Evolutionary conservation across 2,888 invertebrate genomes (phyloP).

Genomic region (Autographa pulchrina): DNA sequence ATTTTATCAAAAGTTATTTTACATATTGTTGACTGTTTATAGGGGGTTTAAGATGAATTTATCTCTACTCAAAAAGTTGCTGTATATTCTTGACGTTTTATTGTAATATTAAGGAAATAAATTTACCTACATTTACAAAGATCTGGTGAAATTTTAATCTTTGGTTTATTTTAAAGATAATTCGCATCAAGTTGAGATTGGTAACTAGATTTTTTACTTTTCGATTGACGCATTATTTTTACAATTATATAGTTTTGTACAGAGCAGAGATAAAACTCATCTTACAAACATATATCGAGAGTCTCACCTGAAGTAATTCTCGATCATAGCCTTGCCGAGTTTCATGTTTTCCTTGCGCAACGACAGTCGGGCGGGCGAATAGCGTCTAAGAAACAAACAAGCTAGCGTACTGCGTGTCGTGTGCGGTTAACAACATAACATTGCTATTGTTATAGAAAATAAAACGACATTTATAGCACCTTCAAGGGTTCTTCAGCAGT

Average conservation of each 20-base stretch:
- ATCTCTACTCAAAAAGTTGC: background rate
- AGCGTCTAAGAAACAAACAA: constrained; percentile 92
- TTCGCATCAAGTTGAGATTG: no score
- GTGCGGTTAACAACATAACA: constrained; percentile 63
- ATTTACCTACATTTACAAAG: no score
- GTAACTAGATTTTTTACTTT: no score
- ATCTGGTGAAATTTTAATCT: no score
- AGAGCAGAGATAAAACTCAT: constrained; percentile 4
- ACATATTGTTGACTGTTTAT: background rate
- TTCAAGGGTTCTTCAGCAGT: constrained; percentile 42
- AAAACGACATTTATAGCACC: constrained; percentile 25
- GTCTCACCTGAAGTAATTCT: constrained; percentile 94
- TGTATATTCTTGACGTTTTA: background rate
- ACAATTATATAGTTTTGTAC: background rate
- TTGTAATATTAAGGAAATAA: no score
- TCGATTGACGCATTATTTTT: no score
- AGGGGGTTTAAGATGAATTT: constrained; percentile 10
- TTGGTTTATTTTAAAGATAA: no score
- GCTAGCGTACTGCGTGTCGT: constrained; percentile 77
- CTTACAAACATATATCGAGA: constrained; percentile 26
- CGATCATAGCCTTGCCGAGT: constrained; percentile 93
- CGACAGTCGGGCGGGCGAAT: constrained; percentile 95
- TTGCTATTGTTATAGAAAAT: constrained; percentile 54
- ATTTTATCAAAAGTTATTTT: constrained; percentile 20
- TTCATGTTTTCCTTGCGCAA: constrained; percentile 95